Base-by-base conservation (phyloP, 2,797 vertebrate species). In the Orestias chungarensis region DNA sequence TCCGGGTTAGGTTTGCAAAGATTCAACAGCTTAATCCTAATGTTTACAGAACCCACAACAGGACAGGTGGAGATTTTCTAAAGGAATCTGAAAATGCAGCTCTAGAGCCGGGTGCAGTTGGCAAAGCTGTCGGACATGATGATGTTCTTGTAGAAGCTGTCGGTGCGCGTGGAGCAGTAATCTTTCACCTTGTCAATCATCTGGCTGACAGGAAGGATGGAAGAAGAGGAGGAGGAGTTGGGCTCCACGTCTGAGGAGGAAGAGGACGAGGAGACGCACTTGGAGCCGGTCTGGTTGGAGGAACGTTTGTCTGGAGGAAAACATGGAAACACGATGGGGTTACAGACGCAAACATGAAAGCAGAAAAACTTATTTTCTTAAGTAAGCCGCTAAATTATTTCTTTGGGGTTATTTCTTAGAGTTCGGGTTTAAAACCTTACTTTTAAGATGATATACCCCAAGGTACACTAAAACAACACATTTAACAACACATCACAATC, bases 81-180 rank as follows among this genome's bases (percentile, higher is more conserved):
- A 33, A 27, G 18, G 44, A 38, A 35, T 1, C 35, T 20, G 35
- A 25, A n/a, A 7, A 1, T 1, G 71, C 27, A 3, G 52, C 31
- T 27, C 62, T 94, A 99, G 91, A 99, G 97, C 87, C 96, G 96
- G 55, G 97, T 99, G 93, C 96, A 97, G 89, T 96, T 93, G 88
- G 94, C 95, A 76, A 97, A 97, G 67, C 96, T 94, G 76, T 99
- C 97, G 0, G 97, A 97, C 94, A 97, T 93, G 79, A 99, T 97
- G 88, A 98, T 97, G 87, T 97, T 98, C 93, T 98, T 98, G 93
- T 97, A 98, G 94, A 99, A 98, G 91, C 95, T 97, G 87, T 99
- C 96, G 0, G 96, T 97, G 86, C 94, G 96, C 9, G 96, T 93
- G 71, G 92, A 96, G 90, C 95, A 98, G 91, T 98, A 99, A 75